Base-by-base conservation (phyloP, 2,888 invertebrate species). In the Caenorhabditis sp. region DNA sequence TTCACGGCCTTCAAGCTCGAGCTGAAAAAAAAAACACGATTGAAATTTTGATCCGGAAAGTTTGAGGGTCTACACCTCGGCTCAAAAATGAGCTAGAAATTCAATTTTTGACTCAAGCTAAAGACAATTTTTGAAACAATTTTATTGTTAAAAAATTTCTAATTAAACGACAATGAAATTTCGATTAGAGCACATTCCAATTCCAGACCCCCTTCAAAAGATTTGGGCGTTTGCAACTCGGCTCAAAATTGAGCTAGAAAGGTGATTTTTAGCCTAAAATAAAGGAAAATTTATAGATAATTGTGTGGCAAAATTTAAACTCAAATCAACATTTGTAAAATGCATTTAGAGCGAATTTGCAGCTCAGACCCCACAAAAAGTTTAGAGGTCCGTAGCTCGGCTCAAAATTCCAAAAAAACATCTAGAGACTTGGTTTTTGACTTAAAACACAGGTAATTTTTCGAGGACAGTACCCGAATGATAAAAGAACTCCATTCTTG, bases 1-100 rank as follows among this genome's bases (percentile, higher is more conserved):
- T 26, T 92, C 90, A 12, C 87, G 79, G 19, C 92, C 92, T 76
- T 92, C 91, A 26, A 85, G 75, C 61, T 92, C 92, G 12, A 92
- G 84, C 85, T 87, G 82, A 54, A 84, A 64, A 68, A 28, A 6
- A n/a, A n/a, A n/a, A n/a, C n/a, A n/a, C n/a, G n/a, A n/a, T 2
- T 56, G 14, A n/a, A 22, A 7, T 28, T 61, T 51, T 6, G 6
- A 10, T 22, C 12, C 1, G 2, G 22, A n/a, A n/a, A n/a, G n/a
- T n/a, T n/a, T n/a, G n/a, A n/a, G n/a, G n/a, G n/a, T n/a, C n/a
- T 47, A 47, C 16, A 44, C n/a, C 47, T 47, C 7, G 47, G n/a
- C 47, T 47, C 47, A 47, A n/a, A 47, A 5, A 2, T 5, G 47
- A 8, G n/a, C 47, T 19, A n/a, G 19, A 19, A 4, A 19, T 6